Evolutionary conservation across 2,113 vertebrate species (phyloP).

Genomic region (Heloderma charlesbogerti): DNA sequence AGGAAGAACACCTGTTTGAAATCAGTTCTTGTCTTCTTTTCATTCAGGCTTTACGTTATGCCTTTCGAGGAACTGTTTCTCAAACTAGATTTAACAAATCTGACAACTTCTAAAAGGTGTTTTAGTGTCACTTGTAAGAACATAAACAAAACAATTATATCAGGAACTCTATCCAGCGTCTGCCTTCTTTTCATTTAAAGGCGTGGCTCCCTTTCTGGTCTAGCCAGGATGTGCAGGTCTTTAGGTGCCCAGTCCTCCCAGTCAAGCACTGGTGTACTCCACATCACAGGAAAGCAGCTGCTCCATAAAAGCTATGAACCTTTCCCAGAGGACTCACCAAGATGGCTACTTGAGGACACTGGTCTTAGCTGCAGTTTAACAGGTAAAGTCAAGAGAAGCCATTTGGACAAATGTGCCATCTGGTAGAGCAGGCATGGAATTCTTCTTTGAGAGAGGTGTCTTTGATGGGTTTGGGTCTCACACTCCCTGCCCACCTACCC

Average conservation of each 20-base stretch:
- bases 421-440: background rate
- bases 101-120: too few relatives aligned
- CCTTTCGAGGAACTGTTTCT: too few relatives aligned
- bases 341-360: background rate
- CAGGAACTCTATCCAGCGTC: background rate
- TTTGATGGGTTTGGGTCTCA: background rate
- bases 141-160: background rate
- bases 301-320: background rate
- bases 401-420: background rate
- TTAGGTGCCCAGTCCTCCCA: background rate
- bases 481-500: background rate
- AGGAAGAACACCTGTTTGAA: too few relatives aligned
- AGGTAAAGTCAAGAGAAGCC: background rate
- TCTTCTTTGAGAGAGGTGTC: too few relatives aligned
- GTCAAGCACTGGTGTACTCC: background rate
- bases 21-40: too few relatives aligned
- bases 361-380: background rate
- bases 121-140: too few relatives aligned
- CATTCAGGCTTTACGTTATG: too few relatives aligned
- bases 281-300: background rate
- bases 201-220: background rate
- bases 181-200: background rate
- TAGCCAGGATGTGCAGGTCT: background rate
- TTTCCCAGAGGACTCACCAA: background rate
- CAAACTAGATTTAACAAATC: too few relatives aligned